phyloP scores from a whole-genome alignment of 2,888 invertebrate species.

The Mythimna loreyi region DNA sequence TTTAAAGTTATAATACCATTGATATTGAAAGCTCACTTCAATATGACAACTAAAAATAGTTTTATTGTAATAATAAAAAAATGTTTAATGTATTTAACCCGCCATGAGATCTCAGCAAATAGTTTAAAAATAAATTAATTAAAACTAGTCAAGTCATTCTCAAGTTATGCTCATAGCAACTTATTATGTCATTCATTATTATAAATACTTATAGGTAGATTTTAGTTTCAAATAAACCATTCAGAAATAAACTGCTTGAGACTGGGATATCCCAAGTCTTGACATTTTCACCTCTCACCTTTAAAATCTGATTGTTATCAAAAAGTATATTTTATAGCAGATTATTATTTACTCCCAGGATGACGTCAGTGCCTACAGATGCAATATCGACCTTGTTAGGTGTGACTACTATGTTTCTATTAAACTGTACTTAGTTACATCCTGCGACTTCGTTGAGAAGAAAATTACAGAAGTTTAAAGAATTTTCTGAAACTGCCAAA shows the following conservation, averaged over 20 bases:
- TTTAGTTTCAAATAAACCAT: not conserved
- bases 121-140: too few species aligned
- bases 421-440: constrained; percentile 6
- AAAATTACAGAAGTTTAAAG: not conserved
- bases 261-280: constrained; percentile 6
- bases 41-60: too few species aligned
- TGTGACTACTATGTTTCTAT: constrained; percentile 29
- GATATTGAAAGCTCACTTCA: too few species aligned
- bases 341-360: constrained; percentile 29
- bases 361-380: constrained; percentile 40
- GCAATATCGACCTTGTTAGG: constrained; percentile 35
- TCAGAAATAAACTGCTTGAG: not conserved
- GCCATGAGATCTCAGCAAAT: too few species aligned
- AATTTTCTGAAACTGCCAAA: constrained; percentile 3
- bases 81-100: too few species aligned
- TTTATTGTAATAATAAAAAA: too few species aligned
- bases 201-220: too few species aligned
- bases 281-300: constrained; percentile 35
- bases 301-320: constrained; percentile 31
- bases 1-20: too few species aligned
- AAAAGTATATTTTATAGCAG: constrained; percentile 17
- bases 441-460: constrained; percentile 9
- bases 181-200: too few species aligned
- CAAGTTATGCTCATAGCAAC: too few species aligned
- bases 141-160: too few species aligned